Conservation (phyloP, 2,797 vertebrate species). For the Falco novaeseelandiae region DNA sequence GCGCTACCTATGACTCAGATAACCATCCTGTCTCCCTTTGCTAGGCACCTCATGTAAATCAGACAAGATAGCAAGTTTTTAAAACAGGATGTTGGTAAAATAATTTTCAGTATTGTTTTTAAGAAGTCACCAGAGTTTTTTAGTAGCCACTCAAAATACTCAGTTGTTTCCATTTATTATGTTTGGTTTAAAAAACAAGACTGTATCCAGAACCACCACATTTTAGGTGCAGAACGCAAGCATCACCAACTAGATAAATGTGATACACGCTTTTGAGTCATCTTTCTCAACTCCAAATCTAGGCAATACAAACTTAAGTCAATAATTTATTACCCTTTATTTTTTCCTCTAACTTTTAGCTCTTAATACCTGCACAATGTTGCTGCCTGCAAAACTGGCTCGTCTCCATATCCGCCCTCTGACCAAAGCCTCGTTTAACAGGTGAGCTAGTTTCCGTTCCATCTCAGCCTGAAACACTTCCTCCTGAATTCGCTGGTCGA, state of each 20-base stretch:
- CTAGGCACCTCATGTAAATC: background rate
- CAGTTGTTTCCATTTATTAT: background rate
- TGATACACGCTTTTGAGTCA: background rate
- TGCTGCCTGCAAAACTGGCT: constrained; percentile 87
- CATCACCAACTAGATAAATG: background rate
- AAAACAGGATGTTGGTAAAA: background rate
- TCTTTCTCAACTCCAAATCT: background rate
- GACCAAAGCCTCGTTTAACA: constrained; percentile 88
- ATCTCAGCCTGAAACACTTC: constrained; percentile 91
- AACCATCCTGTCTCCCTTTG: background rate
- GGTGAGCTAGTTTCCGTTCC: constrained; percentile 90
- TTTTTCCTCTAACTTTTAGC: background rate
- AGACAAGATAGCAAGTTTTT: background rate
- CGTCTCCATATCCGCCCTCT: constrained; percentile 86
- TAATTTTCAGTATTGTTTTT: background rate
- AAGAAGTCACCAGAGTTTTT: background rate
- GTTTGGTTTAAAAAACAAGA: background rate
- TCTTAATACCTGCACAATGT: constrained; percentile 86
- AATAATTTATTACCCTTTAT: background rate
- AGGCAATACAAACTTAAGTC: background rate
- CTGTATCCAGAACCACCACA: background rate
- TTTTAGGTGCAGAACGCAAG: background rate
- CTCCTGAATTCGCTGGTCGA: constrained; percentile 85
- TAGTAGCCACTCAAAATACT: background rate
- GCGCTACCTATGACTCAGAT: background rate